Evolutionary conservation across 1,140 invertebrate genomes (phyloP), one percentile per base, ranked within the genome.

Genomic region (Penaeus vannamei): DNA sequence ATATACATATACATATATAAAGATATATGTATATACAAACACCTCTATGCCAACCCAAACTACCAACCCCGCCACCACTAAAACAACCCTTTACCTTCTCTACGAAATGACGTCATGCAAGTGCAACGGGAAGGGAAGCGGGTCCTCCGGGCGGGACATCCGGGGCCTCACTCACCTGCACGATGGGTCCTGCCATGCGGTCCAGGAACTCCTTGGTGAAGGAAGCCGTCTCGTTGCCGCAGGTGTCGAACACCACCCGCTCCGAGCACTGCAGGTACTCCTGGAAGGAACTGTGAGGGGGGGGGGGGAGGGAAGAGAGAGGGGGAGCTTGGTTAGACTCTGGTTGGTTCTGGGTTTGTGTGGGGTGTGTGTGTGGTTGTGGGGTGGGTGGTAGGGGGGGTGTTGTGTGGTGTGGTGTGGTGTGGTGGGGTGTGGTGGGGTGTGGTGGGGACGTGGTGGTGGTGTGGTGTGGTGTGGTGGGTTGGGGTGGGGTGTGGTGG

Each of bases 221-320:
- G 59, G 84, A 86, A 19, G 92, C 92, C 29, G 92, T 92, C 83
- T 89, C 91, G 64, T 89, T 89, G 53, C 92, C 92, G 60, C 92
- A 92, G 1, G 91, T 92, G 29, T 85, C 89, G 72, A 79, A 91
- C 59, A 92, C 92, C 7, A 92, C 90, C 1, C 84, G 80, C 64
- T 92, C 92, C 5, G 92, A 92, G 66, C 92, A 92, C 89, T 92
- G 91, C 72, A 92, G 90, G 90, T 92, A 92, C 64, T 91, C 90
- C 87, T 92, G 92, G 90, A 92, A 92, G 32, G 92, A 92, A 84
- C 92, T 92, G 90, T 20, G 85, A 46, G 42, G 26, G 84, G 82
- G 19, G 26, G 22, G 12, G 36, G 26, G 22, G 14, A 8, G 59
- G n/a, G 53, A 22, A 29, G 59, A 12, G 14, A n/a, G 53, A 14